Evolutionary conservation across 1,140 invertebrate species (phyloP).

Genomic region (Zaprionus capensis): DNA sequence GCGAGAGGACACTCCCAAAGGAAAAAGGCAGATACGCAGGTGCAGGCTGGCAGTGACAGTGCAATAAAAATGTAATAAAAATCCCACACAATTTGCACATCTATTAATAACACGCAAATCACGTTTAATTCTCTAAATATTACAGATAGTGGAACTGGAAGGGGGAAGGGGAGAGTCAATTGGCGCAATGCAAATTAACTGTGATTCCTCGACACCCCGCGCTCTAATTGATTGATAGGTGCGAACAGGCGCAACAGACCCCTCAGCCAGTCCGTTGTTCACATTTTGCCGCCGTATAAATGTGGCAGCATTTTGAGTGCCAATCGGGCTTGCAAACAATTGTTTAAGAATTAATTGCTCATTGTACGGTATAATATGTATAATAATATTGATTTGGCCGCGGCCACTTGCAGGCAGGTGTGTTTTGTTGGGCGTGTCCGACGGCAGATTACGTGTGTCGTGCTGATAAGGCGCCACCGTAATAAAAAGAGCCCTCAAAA

Average conservation of each 20-base stretch:
- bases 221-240: constrained; percentile 74
- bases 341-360: constrained; percentile 66
- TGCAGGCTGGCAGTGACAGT: neutral
- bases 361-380: neutral
- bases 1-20: neutral
- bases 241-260: constrained; percentile 24
- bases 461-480: constrained; percentile 18
- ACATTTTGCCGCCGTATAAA: constrained; percentile 73
- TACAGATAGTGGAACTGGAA: neutral
- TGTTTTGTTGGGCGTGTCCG: constrained; percentile 28
- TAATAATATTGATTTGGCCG: constrained; percentile 45
- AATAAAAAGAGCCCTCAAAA: neutral
- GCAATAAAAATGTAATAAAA: neutral
- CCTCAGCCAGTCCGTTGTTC: constrained; percentile 1
- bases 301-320: constrained; percentile 65
- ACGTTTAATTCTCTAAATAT: constrained; percentile 13
- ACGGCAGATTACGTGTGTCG: constrained; percentile 5
- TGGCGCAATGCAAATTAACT: constrained; percentile 62
- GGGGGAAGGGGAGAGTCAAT: constrained; percentile 27
- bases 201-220: constrained; percentile 13
- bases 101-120: constrained; percentile 45
- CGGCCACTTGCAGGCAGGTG: constrained; percentile 31
- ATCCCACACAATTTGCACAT: neutral
- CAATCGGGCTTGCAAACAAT: constrained; percentile 46
- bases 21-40: constrained; percentile 5